Conservation (phyloP, 1,140 invertebrate species). For the Zaprionus taronus region DNA sequence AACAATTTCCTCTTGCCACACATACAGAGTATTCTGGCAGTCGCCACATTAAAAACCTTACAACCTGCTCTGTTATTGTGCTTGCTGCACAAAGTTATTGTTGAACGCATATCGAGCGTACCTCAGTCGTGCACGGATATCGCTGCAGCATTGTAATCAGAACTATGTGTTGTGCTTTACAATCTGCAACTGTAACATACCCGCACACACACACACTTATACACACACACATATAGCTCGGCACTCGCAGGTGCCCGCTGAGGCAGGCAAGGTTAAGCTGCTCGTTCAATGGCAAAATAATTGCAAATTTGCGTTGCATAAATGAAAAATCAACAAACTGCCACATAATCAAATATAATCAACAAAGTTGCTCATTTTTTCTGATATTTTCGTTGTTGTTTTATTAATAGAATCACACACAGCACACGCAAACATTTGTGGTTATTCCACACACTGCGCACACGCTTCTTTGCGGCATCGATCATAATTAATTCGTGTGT, state of each 20-base stretch:
- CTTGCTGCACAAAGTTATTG: slow-evolving; percentile 30
- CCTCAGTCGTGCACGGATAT: slow-evolving; percentile 26
- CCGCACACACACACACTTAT: neutral
- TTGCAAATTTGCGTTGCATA: slow-evolving; percentile 13
- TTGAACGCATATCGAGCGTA: slow-evolving; percentile 45
- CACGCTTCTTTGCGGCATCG: slow-evolving; percentile 3
- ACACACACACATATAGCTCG: neutral
- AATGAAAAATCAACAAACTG: slow-evolving; percentile 14
- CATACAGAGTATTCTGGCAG: neutral
- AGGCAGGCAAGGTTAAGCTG: neutral
- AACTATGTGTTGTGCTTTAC: slow-evolving; percentile 26
- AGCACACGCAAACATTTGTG: slow-evolving; percentile 23
- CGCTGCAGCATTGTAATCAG: slow-evolving; percentile 40
- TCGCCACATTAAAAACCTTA: neutral
- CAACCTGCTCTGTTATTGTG: neutral
- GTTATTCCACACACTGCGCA: slow-evolving; percentile 6
- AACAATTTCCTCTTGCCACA: too few relatives aligned
- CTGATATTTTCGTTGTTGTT: neutral
- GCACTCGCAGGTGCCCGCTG: neutral
- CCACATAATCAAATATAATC: slow-evolving; percentile 11
- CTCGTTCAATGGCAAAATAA: slow-evolving; percentile 23
- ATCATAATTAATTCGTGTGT: slow-evolving; percentile 34
- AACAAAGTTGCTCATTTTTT: neutral
- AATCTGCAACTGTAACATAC: slow-evolving; percentile 13
- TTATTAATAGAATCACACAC: slow-evolving; percentile 1